Conservation (phyloP, 2,888 invertebrate species). For the Leptothorax acervorum region DNA sequence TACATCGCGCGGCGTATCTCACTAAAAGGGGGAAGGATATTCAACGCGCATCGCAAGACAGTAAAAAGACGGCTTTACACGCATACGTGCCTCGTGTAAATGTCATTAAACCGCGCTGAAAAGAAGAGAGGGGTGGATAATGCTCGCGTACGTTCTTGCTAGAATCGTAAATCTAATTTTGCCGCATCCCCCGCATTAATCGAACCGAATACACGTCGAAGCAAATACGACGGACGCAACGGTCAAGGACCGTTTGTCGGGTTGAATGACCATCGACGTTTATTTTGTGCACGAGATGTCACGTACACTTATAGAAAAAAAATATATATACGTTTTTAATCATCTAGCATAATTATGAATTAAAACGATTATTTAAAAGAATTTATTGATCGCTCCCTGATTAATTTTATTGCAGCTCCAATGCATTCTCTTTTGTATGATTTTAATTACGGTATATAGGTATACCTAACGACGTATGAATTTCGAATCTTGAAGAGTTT, state of each 20-base stretch:
- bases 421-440: not conserved
- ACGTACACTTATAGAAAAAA: too few species aligned
- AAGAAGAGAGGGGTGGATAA: not conserved
- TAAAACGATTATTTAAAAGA: not conserved
- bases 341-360: not conserved
- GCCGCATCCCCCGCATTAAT: constrained; percentile 9
- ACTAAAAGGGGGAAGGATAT: constrained; percentile 5
- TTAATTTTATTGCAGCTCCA: not conserved
- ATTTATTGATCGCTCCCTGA: not conserved
- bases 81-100: constrained; percentile 26
- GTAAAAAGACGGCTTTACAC: constrained; percentile 23
- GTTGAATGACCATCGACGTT: not conserved
- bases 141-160: not conserved
- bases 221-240: not conserved
- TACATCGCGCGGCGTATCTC: constrained; percentile 9
- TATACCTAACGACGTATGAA: not conserved
- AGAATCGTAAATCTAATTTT: constrained; percentile 8
- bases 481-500: constrained; percentile 1
- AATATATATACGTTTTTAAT: not conserved
- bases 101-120: constrained; percentile 13
- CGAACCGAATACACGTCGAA: constrained; percentile 1
- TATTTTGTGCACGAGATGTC: not conserved
- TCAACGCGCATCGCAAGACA: constrained; percentile 21
- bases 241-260: constrained; percentile 6
- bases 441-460: not conserved